Evolutionary conservation across 2,797 vertebrate genomes (phyloP).

Genomic region (Intellagama lesueurii): DNA sequence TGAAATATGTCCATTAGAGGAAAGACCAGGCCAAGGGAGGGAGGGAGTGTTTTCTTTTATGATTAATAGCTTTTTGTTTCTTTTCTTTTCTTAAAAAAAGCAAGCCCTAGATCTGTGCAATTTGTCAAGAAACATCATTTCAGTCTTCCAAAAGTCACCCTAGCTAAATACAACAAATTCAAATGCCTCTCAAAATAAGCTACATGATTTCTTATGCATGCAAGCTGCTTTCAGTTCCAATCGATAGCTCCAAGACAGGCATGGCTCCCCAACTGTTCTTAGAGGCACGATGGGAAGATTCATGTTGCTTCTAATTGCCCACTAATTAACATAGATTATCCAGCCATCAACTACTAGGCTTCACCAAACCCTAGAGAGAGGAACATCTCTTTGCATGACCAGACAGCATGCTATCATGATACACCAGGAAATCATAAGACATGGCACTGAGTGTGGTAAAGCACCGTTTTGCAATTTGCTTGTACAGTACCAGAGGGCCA

Average conservation of each 20-base stretch:
- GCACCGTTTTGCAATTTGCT: too few relatives aligned
- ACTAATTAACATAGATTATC: neutral
- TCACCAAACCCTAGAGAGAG: neutral
- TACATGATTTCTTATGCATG: neutral
- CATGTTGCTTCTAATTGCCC: neutral
- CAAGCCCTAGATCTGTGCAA: neutral
- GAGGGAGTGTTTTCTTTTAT: neutral
- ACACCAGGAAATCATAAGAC: neutral
- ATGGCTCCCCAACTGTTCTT: neutral
- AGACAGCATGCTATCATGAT: neutral
- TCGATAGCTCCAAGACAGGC: neutral
- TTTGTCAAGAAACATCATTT: neutral
- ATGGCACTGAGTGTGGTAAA: neutral
- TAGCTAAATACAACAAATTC: neutral
- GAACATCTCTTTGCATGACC: neutral
- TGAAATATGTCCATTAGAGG: neutral
- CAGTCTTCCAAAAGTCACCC: neutral
- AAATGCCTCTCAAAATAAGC: neutral
- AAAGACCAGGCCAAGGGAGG: neutral
- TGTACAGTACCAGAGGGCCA: too few relatives aligned
- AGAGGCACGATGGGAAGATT: neutral
- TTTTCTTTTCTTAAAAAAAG: neutral
- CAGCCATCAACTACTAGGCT: neutral
- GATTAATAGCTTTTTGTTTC: neutral
- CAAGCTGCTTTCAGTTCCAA: neutral